Evolutionary conservation across 2,113 vertebrate genomes (phyloP).

Genomic region (Ophthalmolycus amberensis): DNA sequence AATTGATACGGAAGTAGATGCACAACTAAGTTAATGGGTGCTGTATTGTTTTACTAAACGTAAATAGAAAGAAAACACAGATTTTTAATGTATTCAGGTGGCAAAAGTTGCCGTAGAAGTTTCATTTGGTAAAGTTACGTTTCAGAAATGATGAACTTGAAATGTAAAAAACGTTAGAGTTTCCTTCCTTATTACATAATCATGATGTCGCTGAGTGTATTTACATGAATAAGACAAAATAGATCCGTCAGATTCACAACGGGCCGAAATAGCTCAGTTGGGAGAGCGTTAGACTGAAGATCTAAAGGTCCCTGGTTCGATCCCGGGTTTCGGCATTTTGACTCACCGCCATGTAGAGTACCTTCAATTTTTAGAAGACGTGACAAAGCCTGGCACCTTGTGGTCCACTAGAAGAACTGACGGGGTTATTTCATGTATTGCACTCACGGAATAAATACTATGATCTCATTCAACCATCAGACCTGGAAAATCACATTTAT

Average conservation of each 20-base stretch:
- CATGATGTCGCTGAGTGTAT: too few species aligned
- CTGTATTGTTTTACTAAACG: background rate
- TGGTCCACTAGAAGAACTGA: background rate
- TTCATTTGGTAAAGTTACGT: background rate
- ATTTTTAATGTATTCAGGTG: background rate
- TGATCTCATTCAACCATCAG: background rate
- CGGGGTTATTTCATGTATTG: accelerated
- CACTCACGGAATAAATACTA: background rate
- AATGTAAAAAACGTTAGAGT: background rate
- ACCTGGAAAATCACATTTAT: background rate
- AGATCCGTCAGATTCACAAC: too few species aligned
- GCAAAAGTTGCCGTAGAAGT: background rate
- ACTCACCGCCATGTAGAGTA: accelerated
- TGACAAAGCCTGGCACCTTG: background rate
- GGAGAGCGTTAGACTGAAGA: constrained; percentile 79
- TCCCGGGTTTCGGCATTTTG: constrained; percentile 80
- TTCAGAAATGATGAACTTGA: background rate
- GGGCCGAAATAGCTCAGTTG: constrained; percentile 73
- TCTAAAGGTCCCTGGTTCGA: constrained; percentile 80
- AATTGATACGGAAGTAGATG: background rate
- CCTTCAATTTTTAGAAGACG: background rate
- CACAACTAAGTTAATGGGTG: background rate
- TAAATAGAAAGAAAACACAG: background rate
- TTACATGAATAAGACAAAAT: too few species aligned
- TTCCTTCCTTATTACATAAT: background rate